These are phyloP conservation scores for Larimichthys crocea DNA, from an alignment of 2,113 vertebrate species.

Conservation along the genomic window DNA sequence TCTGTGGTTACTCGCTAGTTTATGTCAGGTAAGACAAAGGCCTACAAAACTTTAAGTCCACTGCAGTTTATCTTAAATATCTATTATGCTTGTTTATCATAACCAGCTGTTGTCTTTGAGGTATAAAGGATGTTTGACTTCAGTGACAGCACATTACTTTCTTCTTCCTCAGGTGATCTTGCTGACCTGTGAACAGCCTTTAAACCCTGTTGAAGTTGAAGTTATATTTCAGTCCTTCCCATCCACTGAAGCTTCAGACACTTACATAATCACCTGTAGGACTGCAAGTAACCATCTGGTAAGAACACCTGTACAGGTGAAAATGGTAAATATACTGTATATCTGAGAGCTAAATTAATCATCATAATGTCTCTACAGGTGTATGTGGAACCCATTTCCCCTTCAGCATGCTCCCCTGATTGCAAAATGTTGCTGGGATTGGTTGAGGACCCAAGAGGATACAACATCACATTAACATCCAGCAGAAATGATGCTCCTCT, in stretches of 20 bases:
- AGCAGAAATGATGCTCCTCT: slow-evolving; percentile 77
- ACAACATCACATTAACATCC: slow-evolving; percentile 82
- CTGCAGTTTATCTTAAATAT: background rate
- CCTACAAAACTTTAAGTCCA: background rate
- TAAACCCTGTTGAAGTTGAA: slow-evolving; percentile 66
- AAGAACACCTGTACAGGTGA: slow-evolving; percentile 34
- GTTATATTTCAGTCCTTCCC: slow-evolving; percentile 83
- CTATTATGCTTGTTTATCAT: background rate
- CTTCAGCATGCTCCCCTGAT: slow-evolving; percentile 70
- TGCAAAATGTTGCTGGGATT: slow-evolving; percentile 74
- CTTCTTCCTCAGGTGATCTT: slow-evolving; percentile 71
- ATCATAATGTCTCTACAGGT: slow-evolving; percentile 51
- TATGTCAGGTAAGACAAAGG: slow-evolving; percentile 69
- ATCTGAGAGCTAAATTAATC: background rate
- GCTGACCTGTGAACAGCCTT: slow-evolving; percentile 73
- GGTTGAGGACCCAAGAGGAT: slow-evolving; percentile 80
- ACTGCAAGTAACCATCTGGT: slow-evolving; percentile 78
- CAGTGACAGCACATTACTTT: background rate
- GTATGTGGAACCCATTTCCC: slow-evolving; percentile 57
- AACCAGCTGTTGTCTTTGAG: background rate
- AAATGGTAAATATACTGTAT: background rate
- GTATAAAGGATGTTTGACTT: background rate
- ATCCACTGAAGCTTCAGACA: slow-evolving; percentile 73
- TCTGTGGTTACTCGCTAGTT: slow-evolving; percentile 67
- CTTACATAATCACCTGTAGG: slow-evolving; percentile 79